Base-by-base conservation (phyloP, 64 coral and sea anemone species). In the Dendrophyllia cribrosa region DNA sequence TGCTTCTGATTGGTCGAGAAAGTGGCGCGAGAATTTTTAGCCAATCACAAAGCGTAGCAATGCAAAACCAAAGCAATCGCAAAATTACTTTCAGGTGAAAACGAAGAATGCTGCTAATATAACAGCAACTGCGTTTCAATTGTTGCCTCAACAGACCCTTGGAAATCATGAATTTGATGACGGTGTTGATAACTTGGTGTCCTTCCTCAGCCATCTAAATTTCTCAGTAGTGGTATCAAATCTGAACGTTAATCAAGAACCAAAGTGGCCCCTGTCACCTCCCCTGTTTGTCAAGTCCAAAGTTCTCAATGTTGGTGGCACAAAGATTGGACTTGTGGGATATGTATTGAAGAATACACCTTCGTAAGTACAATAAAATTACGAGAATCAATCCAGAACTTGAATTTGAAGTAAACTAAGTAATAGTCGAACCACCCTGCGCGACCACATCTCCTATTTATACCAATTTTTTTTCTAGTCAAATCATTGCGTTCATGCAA, bases 141-240 rank as follows among this genome's bases (percentile, higher is more conserved):
- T 73, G 23, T 70, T 68, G 6, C 25, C 15, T 56, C 24, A 58
- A 89, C 74, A 99, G 97, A 74, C 94, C 43, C 84, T 99, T 60
- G 97, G 97, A 66, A 99, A 99, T 74, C 97, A 99, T 46, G 97
- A 99, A 3, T 99, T 99, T 94, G 97, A 99, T 76, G 88, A 96
- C 25, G 97, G 97, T 73, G 72, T 92, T 6, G 67, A 63, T 4
- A 99, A 90, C 77, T 66, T 92, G 45, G 87, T 92, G 22, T 63
- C 88, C 19, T 96, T 96, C 58, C 83, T 99, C 21, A 76, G 64
- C 19, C 55, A 43, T 7, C 43, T 91, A 14, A 99, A 93, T 19
- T 99, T 85, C 43, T 78, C 94, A 11, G 91, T 96, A 10, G 97
- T 99, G 21, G 83, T 94, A 3, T 99, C 94, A 21, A 99, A 99